These are phyloP conservation scores for Rattus norvegicus DNA, from an alignment of 2,113 vertebrate genomes.

Conservation along the genomic window GRCr8 NC_086032.1:56793501-56794000, in stretches of 20 bases:
- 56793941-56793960: slow-evolving; percentile 67
- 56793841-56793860: background rate
- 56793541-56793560: background rate
- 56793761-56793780: background rate
- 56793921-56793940: background rate
- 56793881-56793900: background rate
- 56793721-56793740: slow-evolving; percentile 24
- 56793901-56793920: slow-evolving; percentile 18
- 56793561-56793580: background rate
- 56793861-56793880: background rate
- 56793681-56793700: background rate
- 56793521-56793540: background rate
- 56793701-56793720: background rate
- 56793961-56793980: slow-evolving; percentile 48
- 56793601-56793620: slow-evolving; percentile 27
- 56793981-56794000: slow-evolving; percentile 31
- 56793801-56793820: background rate
- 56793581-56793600: background rate
- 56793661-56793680: slow-evolving; percentile 9
- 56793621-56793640: background rate
- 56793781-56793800: slow-evolving; percentile 22
- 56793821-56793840: background rate
- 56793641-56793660: background rate
- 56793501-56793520: background rate
- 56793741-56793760: background rate